phyloP scores from a whole-genome alignment of 2,888 invertebrate species.

The Callyntrura guangdongensis region DNA sequence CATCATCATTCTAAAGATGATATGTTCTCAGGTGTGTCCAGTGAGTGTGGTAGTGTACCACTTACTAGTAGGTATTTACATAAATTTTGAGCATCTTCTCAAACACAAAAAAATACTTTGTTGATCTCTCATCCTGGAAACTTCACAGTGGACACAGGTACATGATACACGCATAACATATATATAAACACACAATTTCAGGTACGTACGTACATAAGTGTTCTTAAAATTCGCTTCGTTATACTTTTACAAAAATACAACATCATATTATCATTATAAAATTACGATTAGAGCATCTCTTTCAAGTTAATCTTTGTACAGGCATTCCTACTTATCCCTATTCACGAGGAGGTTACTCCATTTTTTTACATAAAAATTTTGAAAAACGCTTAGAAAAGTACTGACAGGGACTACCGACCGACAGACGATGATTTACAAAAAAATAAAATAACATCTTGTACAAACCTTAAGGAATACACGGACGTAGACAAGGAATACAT shows the following conservation, averaged over 20 bases:
- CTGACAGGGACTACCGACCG: conserved; percentile 45
- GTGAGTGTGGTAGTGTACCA: conserved; percentile 38
- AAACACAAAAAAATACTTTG: background rate
- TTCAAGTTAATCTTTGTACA: conserved; percentile 8
- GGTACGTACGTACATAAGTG: background rate
- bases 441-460: conserved; percentile 18
- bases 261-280: conserved; percentile 39
- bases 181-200: background rate
- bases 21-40: conserved; percentile 69
- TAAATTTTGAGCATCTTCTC: conserved; percentile 10
- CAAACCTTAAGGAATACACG: background rate
- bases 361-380: background rate
- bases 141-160: background rate
- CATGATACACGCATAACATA: background rate
- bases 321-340: background rate
- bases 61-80: conserved; percentile 9
- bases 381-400: background rate
- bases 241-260: conserved; percentile 1
- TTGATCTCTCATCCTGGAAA: conserved; percentile 28
- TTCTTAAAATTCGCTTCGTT: background rate
- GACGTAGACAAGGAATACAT: conserved; percentile 38
- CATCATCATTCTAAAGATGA: conserved; percentile 33
- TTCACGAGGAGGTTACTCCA: too few species aligned
- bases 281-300: conserved; percentile 34
- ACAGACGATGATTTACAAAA: conserved; percentile 41